A percentile compares a stretch with the other conserved stretches of the same genome.
These are phyloP conservation scores for Dysidea cf. avara DNA, from an alignment of 37 sponge, comb jelly and placozoan species.

Conservation along the genomic window DNA sequence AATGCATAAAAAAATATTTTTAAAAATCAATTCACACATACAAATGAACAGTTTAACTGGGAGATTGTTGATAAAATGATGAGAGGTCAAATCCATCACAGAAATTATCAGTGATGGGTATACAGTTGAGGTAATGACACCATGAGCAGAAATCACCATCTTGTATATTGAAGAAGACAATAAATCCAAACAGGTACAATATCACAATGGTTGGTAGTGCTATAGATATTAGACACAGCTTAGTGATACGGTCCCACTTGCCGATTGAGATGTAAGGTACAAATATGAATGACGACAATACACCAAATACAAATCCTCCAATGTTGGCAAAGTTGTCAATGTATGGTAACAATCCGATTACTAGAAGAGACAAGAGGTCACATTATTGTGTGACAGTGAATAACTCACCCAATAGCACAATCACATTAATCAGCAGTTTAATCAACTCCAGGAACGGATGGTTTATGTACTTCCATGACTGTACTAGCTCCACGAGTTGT, in stretches of 20 bases:
- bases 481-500: conserved; percentile 82
- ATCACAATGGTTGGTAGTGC: conserved; percentile 61
- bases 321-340: conserved; percentile 90
- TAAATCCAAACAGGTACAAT: conserved; percentile 70
- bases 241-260: conserved; percentile 73
- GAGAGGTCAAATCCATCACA: conserved; percentile 34
- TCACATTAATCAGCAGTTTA: conserved; percentile 48
- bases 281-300: conserved; percentile 80
- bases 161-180: conserved; percentile 79
- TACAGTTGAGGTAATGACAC: conserved; percentile 92
- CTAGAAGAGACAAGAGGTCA: conserved; percentile 12
- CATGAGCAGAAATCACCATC: conserved; percentile 79
- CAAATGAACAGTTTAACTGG: no score
- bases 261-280: conserved; percentile 93
- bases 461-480: conserved; percentile 78
- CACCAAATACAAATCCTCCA: conserved; percentile 88
- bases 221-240: conserved; percentile 63
- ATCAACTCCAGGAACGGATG: conserved; percentile 69
- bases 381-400: not conserved
- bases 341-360: conserved; percentile 88
- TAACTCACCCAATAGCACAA: conserved; percentile 46
- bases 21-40: no score
- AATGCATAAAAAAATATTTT: conserved; percentile 2
- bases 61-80: no score
- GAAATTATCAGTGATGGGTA: conserved; percentile 71